phyloP scores from a whole-genome alignment of 1,140 invertebrate genomes.

The Laodelphax striatellus region DNA sequence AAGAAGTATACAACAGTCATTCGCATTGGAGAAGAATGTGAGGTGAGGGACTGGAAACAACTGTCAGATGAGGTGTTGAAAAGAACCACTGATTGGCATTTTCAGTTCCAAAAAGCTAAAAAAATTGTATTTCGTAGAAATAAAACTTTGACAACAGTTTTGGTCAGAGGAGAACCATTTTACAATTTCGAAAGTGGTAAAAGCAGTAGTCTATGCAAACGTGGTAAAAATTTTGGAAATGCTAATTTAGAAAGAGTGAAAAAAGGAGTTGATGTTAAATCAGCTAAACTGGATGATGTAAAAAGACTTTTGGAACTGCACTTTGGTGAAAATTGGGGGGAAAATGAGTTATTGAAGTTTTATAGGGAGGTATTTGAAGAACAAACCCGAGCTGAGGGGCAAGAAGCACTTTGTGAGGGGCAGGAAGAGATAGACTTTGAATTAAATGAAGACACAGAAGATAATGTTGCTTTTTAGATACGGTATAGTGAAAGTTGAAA shows the following conservation, averaged over 20 bases:
- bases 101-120: constrained; percentile 1
- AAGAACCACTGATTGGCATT: constrained; percentile 4
- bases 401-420: not conserved
- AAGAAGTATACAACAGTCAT: not conserved
- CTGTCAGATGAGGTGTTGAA: not conserved
- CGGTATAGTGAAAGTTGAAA: too few relatives aligned
- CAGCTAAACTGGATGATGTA: not conserved
- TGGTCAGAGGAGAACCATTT: constrained; percentile 1
- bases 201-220: not conserved
- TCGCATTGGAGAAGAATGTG: constrained; percentile 3
- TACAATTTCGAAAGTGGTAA: not conserved
- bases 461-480: too few relatives aligned
- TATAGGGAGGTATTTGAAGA: not conserved
- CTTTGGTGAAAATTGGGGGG: constrained; percentile 4
- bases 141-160: not conserved
- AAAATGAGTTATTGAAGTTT: not conserved
- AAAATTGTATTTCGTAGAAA: constrained; percentile 3
- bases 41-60: constrained; percentile 10
- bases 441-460: too few relatives aligned
- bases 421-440: constrained; percentile 1
- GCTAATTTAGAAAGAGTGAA: not conserved
- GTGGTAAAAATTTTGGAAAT: too few relatives aligned
- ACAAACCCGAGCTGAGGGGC: not conserved
- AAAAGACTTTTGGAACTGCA: constrained; percentile 6
- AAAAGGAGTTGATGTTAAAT: not conserved